Percentiles rank a stretch among this genome's conserved stretches.
Conservation (phyloP, 2,888 invertebrate genomes). For the Frankliniella fusca region DNA sequence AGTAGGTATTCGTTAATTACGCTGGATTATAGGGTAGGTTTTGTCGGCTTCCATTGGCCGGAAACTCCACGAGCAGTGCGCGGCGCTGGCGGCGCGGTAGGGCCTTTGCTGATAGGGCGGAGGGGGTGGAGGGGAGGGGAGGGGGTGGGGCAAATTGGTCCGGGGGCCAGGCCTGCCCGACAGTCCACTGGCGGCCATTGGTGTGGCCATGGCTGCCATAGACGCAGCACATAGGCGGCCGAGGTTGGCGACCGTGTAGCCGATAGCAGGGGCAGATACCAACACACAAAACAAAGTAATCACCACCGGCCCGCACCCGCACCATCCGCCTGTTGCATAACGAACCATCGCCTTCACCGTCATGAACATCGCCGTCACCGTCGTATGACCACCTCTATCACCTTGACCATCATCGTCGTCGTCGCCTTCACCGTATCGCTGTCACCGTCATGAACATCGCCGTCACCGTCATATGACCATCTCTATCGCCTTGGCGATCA, state of each 20-base stretch:
- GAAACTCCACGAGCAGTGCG: not conserved
- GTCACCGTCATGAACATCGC: not conserved
- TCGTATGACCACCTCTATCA: not conserved
- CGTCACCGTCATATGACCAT: not conserved
- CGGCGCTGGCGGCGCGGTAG: not conserved
- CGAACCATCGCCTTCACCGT: not conserved
- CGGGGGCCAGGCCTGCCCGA: not conserved
- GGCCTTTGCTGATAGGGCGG: not conserved
- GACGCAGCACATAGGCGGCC: not conserved
- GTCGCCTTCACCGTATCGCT: not conserved
- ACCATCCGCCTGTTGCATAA: not conserved
- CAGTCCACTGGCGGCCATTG: not conserved
- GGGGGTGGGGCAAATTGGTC: not conserved
- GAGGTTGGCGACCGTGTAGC: not conserved
- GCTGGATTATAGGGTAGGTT: constrained; percentile 17
- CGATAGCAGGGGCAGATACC: constrained; percentile 5
- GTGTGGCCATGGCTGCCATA: not conserved
- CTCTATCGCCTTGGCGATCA: too few species aligned
- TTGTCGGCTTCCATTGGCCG: constrained; percentile 23
- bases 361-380: not conserved
- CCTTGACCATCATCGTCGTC: not conserved
- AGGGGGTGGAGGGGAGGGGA: not conserved
- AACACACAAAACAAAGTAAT: constrained; percentile 14
- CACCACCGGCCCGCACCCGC: not conserved
- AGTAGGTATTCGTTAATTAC: constrained; percentile 23